phyloP scores from a whole-genome alignment of 2,797 vertebrate genomes.

The Spinus pinus region DNA sequence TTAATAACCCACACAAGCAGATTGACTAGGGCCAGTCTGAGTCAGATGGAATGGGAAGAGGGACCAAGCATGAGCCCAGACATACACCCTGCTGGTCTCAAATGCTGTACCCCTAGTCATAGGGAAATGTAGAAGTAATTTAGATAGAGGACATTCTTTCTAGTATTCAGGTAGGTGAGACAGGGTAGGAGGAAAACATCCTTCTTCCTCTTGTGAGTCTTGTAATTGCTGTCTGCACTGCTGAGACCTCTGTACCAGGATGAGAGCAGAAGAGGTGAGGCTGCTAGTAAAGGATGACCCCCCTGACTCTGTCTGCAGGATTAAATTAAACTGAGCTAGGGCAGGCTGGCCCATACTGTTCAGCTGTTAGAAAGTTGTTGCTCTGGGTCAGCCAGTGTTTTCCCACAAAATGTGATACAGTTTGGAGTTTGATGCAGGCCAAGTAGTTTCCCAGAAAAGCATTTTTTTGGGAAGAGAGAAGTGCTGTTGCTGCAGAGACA shows the following conservation, averaged over 20 bases:
- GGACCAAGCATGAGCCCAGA: background rate
- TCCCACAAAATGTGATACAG: background rate
- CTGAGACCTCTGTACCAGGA: background rate
- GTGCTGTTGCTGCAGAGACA: background rate
- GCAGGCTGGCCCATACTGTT: background rate
- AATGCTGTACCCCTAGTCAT: background rate
- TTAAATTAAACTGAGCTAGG: background rate
- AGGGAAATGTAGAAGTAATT: background rate
- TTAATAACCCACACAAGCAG: background rate
- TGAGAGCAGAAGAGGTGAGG: background rate
- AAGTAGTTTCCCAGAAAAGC: background rate
- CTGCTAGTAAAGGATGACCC: background rate
- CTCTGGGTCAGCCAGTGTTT: background rate
- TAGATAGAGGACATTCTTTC: background rate
- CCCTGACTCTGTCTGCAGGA: background rate
- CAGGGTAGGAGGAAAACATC: background rate
- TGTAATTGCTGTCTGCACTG: background rate
- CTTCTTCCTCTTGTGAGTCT: background rate
- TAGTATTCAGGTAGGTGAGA: background rate
- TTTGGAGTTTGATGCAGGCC: background rate
- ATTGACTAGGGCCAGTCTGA: background rate
- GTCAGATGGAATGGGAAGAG: background rate
- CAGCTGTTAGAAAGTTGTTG: background rate
- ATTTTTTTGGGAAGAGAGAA: background rate
- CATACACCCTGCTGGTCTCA: background rate